Percentiles rank a stretch among this genome's conserved stretches.
phyloP scores from a whole-genome alignment of 2,797 vertebrate species.

The Gymnoscopelus braueri region DNA sequence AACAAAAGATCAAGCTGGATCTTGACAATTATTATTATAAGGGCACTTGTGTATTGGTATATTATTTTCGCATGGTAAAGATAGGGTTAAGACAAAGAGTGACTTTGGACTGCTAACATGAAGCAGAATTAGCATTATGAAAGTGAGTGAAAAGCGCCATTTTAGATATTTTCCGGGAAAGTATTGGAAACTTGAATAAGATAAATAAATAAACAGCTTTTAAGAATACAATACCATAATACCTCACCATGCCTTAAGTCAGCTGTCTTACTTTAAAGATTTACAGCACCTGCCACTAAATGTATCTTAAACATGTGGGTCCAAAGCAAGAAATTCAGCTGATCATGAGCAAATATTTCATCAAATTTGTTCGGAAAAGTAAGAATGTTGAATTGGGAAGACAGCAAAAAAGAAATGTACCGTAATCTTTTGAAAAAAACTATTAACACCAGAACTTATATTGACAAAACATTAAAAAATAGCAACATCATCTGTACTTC shows the following conservation, averaged over 20 bases:
- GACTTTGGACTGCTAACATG: conserved; percentile 7
- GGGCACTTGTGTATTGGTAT: conserved; percentile 64
- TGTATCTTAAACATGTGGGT: too few species aligned
- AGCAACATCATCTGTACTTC: too few species aligned
- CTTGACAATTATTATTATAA: conserved; percentile 76
- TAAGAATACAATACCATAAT: conserved; percentile 59
- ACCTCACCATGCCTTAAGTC: conserved; percentile 64
- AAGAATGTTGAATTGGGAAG: conserved; percentile 15
- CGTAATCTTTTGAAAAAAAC: conserved; percentile 1
- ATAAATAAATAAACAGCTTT: conserved; percentile 10
- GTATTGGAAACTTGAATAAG: neutral
- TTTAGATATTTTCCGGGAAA: neutral
- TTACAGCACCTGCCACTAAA: conserved; percentile 15
- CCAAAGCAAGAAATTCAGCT: conserved; percentile 20
- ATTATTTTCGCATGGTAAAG: conserved; percentile 44
- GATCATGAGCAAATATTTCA: conserved; percentile 1
- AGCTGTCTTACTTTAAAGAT: conserved; percentile 29
- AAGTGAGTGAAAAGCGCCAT: conserved; percentile 17
- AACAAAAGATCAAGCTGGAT: conserved; percentile 84
- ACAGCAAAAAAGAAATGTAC: neutral
- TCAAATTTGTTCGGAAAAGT: conserved; percentile 2
- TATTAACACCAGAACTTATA: conserved; percentile 5
- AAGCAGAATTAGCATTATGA: conserved; percentile 20
- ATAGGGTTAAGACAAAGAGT: conserved; percentile 29
- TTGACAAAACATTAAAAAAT: neutral